phyloP scores from a whole-genome alignment of 2,797 vertebrate species.

The Karalla daura region DNA sequence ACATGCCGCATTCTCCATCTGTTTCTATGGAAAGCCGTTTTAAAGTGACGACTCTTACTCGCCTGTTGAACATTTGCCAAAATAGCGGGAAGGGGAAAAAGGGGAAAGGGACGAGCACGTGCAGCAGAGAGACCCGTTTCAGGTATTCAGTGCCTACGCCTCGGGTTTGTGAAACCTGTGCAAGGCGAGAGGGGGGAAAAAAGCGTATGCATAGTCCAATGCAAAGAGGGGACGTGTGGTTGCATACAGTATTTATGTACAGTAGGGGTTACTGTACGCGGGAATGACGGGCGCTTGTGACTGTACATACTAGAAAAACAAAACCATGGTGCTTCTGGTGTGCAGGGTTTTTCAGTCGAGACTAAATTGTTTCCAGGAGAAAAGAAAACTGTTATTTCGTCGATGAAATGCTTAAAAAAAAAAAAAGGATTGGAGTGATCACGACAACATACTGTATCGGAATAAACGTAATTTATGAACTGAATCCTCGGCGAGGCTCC shows the following conservation, averaged over 20 bases:
- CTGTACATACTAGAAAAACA: slow-evolving; percentile 58
- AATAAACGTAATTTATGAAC: slow-evolving; percentile 77
- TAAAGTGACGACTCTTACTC: slow-evolving; percentile 39
- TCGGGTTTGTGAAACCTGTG: slow-evolving; percentile 45
- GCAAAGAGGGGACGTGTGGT: slow-evolving; percentile 39
- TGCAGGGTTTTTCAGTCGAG: slow-evolving; percentile 64
- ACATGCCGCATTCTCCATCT: slow-evolving; percentile 49
- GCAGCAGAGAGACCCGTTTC: slow-evolving; percentile 24
- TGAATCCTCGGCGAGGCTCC: slow-evolving; percentile 10
- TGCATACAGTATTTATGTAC: slow-evolving; percentile 57
- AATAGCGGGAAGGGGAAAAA: too few species aligned
- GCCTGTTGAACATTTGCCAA: slow-evolving; percentile 53
- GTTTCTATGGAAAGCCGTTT: slow-evolving; percentile 61
- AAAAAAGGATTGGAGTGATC: slow-evolving; percentile 62
- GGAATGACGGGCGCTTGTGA: slow-evolving; percentile 41
- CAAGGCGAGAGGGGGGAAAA: slow-evolving; percentile 33
- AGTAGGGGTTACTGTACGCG: slow-evolving; percentile 60
- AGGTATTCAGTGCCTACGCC: slow-evolving; percentile 64
- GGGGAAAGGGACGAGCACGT: slow-evolving; percentile 3
- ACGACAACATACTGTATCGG: slow-evolving; percentile 53
- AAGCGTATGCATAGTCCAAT: slow-evolving; percentile 40
- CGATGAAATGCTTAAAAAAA: slow-evolving; percentile 40
- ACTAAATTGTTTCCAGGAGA: slow-evolving; percentile 53
- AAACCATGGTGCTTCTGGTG: slow-evolving; percentile 74
- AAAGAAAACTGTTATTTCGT: slow-evolving; percentile 46